Evolutionary conservation across 2,797 vertebrate genomes (phyloP), one percentile per base, ranked within the genome.

Genomic region (Poecilia gillii): DNA sequence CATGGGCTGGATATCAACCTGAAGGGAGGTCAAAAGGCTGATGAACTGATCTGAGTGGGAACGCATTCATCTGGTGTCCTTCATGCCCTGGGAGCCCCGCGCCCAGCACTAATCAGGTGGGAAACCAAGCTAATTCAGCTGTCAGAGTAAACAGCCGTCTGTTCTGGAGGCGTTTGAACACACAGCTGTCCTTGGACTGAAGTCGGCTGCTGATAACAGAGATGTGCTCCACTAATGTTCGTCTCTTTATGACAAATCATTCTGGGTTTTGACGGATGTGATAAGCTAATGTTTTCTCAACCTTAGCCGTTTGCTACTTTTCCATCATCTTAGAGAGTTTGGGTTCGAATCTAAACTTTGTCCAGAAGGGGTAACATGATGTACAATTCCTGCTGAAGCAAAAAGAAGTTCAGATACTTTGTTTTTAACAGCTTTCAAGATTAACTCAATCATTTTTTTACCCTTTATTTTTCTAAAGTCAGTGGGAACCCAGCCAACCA

Each of bases 1-100:
- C 93, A 95, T 96, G 96, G 95, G 88, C 93, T 81, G 83, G 74
- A 82, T 90, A 90, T 93, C 94, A 93, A 93, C 91, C 93, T 93
- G 92, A 92, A 90, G 90, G 93, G 91, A 94, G 89, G 84, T 94
- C 91, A 81, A 94, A 94, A 91, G 93, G 93, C 93, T 93, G 95
- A 95, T 94, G 94, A 93, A 85, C 90, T 93, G 89, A 93, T 87
- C 85, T 36, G 75, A 36, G 84, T 78, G 86, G 87, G 84, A 86
- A 88, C 87, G 79, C 89, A 72, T 83, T 81, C 84, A 86, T 89
- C 87, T 87, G 85, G 83, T 90, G 85, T 81, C 91, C 93, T 95
- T 86, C 92, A 95, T 95, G 95, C 82, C 92, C 93, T 92, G 91
- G 91, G 82, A 91, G 81, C 85, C 79, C 81, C 64, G 81, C 84